A percentile compares a stretch with the other conserved stretches of the same genome.
These are phyloP conservation scores for Parthenolecanium corni DNA, from an alignment of 2,888 invertebrate genomes.

Conservation along the genomic window DNA sequence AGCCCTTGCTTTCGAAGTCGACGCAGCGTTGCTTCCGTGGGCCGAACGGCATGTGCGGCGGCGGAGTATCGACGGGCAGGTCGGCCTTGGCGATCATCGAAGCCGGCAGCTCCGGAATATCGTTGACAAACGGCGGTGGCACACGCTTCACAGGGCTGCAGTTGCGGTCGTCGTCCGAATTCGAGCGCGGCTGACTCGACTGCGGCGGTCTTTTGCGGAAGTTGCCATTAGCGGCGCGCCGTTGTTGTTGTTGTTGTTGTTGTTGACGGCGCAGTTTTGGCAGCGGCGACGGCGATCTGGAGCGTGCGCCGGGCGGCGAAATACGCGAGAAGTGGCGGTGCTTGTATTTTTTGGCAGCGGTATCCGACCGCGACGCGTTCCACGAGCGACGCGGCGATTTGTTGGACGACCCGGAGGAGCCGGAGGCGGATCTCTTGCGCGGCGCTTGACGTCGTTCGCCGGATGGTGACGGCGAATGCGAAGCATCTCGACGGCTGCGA, in stretches of 20 bases:
- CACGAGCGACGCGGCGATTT: conserved; percentile 21
- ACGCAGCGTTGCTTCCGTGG: conserved; percentile 27
- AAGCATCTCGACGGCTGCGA: conserved; percentile 9
- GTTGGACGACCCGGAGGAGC: conserved; percentile 21
- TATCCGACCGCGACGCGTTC: conserved; percentile 4
- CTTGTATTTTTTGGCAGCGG: conserved; percentile 23
- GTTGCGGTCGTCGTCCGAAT: conserved; percentile 5
- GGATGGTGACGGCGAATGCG: neutral
- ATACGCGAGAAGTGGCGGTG: conserved; percentile 13
- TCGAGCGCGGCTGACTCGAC: conserved; percentile 1
- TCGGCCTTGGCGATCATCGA: neutral
- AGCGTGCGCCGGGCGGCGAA: conserved; percentile 8
- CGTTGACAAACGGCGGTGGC: neutral
- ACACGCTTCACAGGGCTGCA: neutral
- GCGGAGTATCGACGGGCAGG: neutral
- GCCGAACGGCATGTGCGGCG: neutral
- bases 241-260: too few relatives aligned
- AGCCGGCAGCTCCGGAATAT: neutral
- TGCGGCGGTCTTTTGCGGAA: conserved; percentile 16
- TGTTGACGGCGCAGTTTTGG: conserved; percentile 9
- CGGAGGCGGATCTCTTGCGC: conserved; percentile 13
- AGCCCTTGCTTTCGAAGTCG: conserved; percentile 64
- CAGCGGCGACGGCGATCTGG: conserved; percentile 14
- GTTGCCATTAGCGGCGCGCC: conserved; percentile 15
- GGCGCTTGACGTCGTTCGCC: neutral